Evolutionary conservation across 2,113 vertebrate genomes (phyloP).

Genomic region (Aegypius monachus): DNA sequence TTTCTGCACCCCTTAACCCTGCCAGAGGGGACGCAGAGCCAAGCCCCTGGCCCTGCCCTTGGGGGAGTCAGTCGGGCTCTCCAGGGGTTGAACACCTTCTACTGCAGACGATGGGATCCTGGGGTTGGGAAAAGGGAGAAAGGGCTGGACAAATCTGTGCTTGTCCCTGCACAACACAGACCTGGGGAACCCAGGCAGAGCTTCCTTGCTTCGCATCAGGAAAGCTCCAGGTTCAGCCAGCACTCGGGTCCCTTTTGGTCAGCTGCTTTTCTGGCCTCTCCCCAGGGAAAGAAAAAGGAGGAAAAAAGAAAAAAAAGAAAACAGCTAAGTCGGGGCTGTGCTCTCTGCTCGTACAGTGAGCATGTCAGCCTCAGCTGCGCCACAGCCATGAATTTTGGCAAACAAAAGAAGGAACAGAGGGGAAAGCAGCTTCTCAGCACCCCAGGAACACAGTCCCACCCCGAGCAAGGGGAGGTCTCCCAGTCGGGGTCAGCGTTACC

Average conservation of each 20-base stretch:
- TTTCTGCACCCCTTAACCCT: background rate
- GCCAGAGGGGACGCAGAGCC: background rate
- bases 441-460: fast-evolving
- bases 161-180: background rate
- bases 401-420: background rate
- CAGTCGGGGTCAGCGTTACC: fast-evolving
- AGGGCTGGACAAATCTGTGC: background rate
- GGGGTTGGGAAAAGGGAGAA: background rate
- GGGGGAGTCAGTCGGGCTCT: fast-evolving
- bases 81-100: too few species aligned
- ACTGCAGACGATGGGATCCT: fast-evolving
- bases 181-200: background rate
- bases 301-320: background rate
- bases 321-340: background rate
- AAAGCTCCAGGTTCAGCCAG: background rate
- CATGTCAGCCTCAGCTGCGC: background rate
- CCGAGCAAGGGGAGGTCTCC: too few species aligned
- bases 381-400: background rate
- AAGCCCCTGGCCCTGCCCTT: background rate
- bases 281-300: background rate
- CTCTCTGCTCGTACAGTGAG: background rate
- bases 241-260: fast-evolving
- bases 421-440: background rate
- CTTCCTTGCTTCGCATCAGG: background rate
- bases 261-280: background rate